phyloP scores from a whole-genome alignment of 2,113 vertebrate genomes.

The Pedetes capensis region DNA sequence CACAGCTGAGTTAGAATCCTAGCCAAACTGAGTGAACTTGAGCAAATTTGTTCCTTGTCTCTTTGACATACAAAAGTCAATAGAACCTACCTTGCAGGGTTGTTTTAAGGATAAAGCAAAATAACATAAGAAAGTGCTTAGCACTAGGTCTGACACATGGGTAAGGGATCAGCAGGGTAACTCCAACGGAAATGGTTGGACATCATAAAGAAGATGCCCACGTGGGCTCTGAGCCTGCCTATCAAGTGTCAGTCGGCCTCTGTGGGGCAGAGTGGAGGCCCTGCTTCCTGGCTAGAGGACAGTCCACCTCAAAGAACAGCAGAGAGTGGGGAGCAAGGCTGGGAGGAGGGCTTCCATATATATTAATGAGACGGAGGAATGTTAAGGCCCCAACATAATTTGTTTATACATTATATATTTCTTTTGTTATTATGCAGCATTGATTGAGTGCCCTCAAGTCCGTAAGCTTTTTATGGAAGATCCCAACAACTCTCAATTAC shows the following conservation, averaged over 20 bases:
- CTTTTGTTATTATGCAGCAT: conserved; percentile 66
- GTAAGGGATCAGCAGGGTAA: neutral
- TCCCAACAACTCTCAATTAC: conserved; percentile 44
- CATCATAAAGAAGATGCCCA: neutral
- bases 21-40: neutral
- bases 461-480: conserved; percentile 51
- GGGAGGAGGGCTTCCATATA: conserved; percentile 26
- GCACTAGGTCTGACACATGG: neutral
- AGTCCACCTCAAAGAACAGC: fast-evolving
- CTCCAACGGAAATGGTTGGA: neutral
- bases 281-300: neutral
- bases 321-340: neutral
- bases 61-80: neutral
- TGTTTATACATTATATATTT: conserved; percentile 71
- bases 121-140: neutral
- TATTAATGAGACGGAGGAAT: conserved; percentile 63
- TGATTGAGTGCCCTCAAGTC: conserved; percentile 59
- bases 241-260: no score
- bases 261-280: fast-evolving
- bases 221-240: neutral
- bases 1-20: neutral
- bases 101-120: neutral
- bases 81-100: neutral
- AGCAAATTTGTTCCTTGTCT: neutral
- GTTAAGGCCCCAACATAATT: conserved; percentile 35